Percentiles rank a stretch among this genome's conserved stretches.
Evolutionary conservation across 2,888 invertebrate species (phyloP).

Genomic region (Capitulum mitella): DNA sequence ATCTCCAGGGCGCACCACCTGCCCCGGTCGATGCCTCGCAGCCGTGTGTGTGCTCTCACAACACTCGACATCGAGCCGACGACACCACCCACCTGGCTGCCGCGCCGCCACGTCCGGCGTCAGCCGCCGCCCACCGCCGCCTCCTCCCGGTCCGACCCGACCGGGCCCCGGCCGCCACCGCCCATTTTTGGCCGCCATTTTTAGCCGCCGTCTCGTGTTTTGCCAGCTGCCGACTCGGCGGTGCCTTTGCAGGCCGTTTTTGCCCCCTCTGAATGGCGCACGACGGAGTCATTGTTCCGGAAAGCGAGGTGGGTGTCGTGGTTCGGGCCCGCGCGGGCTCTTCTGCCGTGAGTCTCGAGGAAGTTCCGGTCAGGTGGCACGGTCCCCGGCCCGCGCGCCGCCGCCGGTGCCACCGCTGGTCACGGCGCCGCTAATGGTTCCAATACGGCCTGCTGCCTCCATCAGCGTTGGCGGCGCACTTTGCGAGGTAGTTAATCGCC

Average conservation of each 20-base stretch:
- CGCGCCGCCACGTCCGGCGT: background rate
- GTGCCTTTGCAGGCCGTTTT: background rate
- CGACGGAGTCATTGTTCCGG: background rate
- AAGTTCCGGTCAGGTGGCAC: too few relatives aligned
- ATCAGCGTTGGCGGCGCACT: too few relatives aligned
- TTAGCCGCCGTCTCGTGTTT: background rate
- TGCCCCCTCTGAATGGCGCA: background rate
- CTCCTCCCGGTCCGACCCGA: too few relatives aligned
- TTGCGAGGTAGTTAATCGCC: too few relatives aligned
- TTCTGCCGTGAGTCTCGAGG: too few relatives aligned
- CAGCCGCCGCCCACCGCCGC: background rate
- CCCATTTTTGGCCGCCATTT: constrained; percentile 1
- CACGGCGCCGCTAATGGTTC: too few relatives aligned
- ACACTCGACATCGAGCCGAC: background rate
- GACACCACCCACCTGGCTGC: background rate
- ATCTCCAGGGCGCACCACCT: too few relatives aligned
- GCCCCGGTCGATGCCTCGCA: too few relatives aligned
- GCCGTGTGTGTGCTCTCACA: background rate
- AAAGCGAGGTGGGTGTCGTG: background rate
- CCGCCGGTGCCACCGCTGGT: too few relatives aligned
- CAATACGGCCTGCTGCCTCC: too few relatives aligned
- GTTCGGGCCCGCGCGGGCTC: too few relatives aligned
- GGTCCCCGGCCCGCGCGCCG: too few relatives aligned
- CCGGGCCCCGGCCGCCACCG: background rate
- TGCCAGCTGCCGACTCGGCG: background rate